Evolutionary conservation across 1,140 invertebrate species (phyloP), one percentile per base, ranked within the genome.

Genomic region (Episyrphus balteatus): DNA sequence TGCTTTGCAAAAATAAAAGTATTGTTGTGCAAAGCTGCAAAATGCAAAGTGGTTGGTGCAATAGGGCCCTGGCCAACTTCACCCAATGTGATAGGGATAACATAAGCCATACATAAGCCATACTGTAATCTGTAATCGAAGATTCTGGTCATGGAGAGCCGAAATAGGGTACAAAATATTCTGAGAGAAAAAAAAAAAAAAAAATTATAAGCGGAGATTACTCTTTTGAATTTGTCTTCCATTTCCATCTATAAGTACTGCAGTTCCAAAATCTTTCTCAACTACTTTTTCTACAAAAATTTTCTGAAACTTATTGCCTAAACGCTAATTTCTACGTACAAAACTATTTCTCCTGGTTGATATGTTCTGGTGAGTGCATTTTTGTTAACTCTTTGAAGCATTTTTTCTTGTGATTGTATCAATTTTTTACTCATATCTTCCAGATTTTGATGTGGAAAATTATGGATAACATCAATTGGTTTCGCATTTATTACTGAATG

Each of bases 301-400:
- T 17, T 38, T 49, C 14, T 31, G 17, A 17, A 49, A 40, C 13
- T 49, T 49, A 38, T 49, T 49, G 1, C 47, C 47, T 15, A 43
- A 32, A 2, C 47, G 33, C n/a, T 38, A 37, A 14, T 44, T 49
- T 26, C 32, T 43, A 34, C 14, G 19, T 1, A 49, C 17, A 37
- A 49, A 21, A 49, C 42, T 19, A 17, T 49, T 19, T 49, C 41
- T 1, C 47, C 41, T 13, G 19, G 18, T 7, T 44, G 0, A 6
- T 44, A 48, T 5, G 15, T 38, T 39, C 31, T 48, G 2, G 15
- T 36, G 21, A 8, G 1, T n/a, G 32, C 13, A 11, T 43, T 36
- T 12, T 5, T 11, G 18, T 48, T 48, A 26, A 26, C 10, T 18
- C n/a, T 11, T 12, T 18, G 17, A 2, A 41, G 11, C 9, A 41